phyloP scores from a whole-genome alignment of 2,797 vertebrate genomes.

The Argya squamiceps region DNA sequence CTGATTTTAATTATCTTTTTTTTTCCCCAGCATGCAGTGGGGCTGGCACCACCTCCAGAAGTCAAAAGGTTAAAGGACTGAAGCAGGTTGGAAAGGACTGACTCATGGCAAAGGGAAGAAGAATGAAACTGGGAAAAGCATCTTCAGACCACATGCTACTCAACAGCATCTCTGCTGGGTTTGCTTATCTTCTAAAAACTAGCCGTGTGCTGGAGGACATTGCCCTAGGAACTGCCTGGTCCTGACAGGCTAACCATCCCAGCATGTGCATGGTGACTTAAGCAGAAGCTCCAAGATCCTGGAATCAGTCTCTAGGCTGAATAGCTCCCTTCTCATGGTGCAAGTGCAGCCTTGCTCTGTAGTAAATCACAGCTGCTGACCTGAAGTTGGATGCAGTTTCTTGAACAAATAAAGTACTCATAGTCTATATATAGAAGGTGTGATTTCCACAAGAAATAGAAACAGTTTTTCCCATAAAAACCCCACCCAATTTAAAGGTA shows the following conservation, averaged over 20 bases:
- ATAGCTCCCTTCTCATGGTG: background rate
- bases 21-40: background rate
- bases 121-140: background rate
- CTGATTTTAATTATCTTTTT: background rate
- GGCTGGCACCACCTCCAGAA: background rate
- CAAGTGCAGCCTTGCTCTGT: background rate
- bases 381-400: background rate
- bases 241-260: background rate
- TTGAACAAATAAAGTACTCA: background rate
- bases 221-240: background rate
- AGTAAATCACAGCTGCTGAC: background rate
- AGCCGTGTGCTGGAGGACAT: background rate
- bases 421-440: background rate
- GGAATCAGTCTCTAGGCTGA: background rate
- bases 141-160: background rate
- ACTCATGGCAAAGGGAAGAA: background rate
- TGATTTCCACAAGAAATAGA: background rate
- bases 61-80: background rate
- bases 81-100: background rate
- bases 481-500: background rate
- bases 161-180: background rate
- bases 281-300: background rate
- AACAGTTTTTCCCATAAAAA: background rate
- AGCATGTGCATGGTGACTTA: background rate
- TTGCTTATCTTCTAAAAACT: background rate